Evolutionary conservation across 2,888 invertebrate species (phyloP).

Genomic region (Hydraecia micacea): DNA sequence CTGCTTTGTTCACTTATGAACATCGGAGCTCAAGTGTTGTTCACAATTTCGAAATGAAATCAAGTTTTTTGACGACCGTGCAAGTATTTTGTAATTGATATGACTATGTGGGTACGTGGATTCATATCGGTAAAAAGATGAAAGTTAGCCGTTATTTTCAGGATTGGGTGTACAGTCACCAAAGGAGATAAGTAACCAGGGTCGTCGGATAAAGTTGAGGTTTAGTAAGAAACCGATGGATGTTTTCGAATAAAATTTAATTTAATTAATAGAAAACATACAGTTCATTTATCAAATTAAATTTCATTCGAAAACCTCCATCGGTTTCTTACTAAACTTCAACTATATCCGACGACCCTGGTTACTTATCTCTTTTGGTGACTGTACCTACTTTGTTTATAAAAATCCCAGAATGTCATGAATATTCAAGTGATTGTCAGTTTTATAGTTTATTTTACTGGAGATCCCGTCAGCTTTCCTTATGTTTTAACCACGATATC

Average conservation of each 20-base stretch:
- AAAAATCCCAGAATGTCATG: not conserved
- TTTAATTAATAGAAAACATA: too few relatives aligned
- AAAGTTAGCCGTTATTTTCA: not conserved
- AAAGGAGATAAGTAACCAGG: too few relatives aligned
- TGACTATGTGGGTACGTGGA: not conserved
- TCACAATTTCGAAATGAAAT: slow-evolving; percentile 72
- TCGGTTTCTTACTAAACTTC: too few relatives aligned
- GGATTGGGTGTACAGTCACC: too few relatives aligned
- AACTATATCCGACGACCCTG: too few relatives aligned
- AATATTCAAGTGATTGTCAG: not conserved
- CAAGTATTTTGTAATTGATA: slow-evolving; percentile 19
- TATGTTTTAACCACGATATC: not conserved
- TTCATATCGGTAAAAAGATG: not conserved
- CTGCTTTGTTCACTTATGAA: slow-evolving; percentile 71
- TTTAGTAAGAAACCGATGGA: too few relatives aligned
- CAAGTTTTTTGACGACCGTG: slow-evolving; percentile 22
- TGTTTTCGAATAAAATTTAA: too few relatives aligned
- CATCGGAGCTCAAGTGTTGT: slow-evolving; percentile 74
- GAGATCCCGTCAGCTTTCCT: not conserved
- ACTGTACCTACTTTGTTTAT: not conserved
- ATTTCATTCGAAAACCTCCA: too few relatives aligned
- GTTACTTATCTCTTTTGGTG: too few relatives aligned
- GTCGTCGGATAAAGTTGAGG: too few relatives aligned
- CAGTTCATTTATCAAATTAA: too few relatives aligned
- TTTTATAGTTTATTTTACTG: not conserved